phyloP scores from a whole-genome alignment of 2,888 invertebrate genomes.

The Thereva nobilitata region DNA sequence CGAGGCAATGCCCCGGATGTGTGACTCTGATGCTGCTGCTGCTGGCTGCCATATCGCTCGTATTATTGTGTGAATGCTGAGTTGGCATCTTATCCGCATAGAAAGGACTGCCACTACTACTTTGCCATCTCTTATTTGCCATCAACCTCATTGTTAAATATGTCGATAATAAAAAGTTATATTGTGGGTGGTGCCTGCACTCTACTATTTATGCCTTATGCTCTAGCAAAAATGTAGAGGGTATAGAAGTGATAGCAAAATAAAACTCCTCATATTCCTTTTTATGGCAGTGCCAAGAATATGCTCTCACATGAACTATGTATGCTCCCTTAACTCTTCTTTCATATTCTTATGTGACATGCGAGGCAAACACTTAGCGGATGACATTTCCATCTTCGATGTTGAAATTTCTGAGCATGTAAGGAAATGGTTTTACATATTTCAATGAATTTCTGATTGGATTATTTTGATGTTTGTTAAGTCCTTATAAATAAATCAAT shows the following conservation, averaged over 20 bases:
- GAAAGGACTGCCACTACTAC: no score
- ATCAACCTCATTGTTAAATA: slow-evolving; percentile 25
- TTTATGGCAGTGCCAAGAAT: slow-evolving; percentile 32
- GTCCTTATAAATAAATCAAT: slow-evolving; percentile 28
- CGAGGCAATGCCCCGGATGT: slow-evolving; percentile 19
- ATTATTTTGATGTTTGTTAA: slow-evolving; percentile 20
- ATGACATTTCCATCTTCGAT: slow-evolving; percentile 12
- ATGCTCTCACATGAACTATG: slow-evolving; percentile 22
- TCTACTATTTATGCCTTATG: slow-evolving; percentile 30
- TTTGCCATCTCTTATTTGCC: slow-evolving; percentile 7
- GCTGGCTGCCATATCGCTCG: neutral
- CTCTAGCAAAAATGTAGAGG: slow-evolving; percentile 3
- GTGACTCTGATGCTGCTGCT: slow-evolving; percentile 22
- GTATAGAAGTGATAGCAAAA: slow-evolving; percentile 27
- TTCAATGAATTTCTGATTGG: slow-evolving; percentile 31
- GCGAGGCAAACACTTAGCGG: slow-evolving; percentile 23
- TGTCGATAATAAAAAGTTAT: slow-evolving; percentile 33
- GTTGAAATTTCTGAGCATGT: slow-evolving; percentile 4
- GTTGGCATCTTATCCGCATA: slow-evolving; percentile 22
- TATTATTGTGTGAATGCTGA: no score
- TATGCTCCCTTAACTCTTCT: slow-evolving; percentile 11
- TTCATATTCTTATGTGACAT: neutral
- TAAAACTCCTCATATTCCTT: slow-evolving; percentile 32
- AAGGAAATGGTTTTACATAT: slow-evolving; percentile 23
- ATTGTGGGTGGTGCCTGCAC: slow-evolving; percentile 32